These are phyloP conservation scores for Spodoptera littoralis DNA, from an alignment of 2,888 invertebrate species.

Conservation along the genomic window DNA sequence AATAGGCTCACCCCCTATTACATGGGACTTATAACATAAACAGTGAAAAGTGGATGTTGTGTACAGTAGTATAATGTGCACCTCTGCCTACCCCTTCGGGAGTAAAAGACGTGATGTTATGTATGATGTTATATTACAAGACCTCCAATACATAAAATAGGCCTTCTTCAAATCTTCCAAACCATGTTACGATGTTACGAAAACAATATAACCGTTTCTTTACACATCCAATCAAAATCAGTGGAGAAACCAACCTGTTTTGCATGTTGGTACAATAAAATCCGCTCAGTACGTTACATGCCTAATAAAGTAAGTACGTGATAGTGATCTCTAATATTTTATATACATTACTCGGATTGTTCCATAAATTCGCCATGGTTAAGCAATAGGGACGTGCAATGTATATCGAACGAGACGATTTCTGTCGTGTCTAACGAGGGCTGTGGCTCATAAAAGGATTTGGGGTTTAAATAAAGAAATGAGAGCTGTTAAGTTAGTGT, in stretches of 20 bases:
- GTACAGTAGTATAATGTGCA: too few relatives aligned
- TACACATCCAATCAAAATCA: slow-evolving; percentile 34
- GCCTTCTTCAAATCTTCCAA: too few relatives aligned
- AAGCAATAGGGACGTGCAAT: slow-evolving; percentile 53
- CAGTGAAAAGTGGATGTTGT: too few relatives aligned
- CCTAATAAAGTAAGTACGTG: slow-evolving; percentile 54
- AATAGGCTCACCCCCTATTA: too few relatives aligned
- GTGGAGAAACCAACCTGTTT: slow-evolving; percentile 42
- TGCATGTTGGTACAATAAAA: slow-evolving; percentile 55
- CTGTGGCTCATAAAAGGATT: slow-evolving; percentile 22
- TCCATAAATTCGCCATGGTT: slow-evolving; percentile 54
- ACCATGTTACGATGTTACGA: too few relatives aligned
- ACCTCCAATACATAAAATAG: too few relatives aligned
- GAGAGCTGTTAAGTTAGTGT: background rate
- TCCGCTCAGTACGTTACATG: slow-evolving; percentile 47
- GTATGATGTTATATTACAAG: too few relatives aligned
- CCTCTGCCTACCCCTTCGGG: too few relatives aligned
- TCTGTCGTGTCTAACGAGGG: slow-evolving; percentile 25
- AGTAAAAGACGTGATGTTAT: too few relatives aligned
- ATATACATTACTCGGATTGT: slow-evolving; percentile 58
- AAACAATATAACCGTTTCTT: slow-evolving; percentile 21
- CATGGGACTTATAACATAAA: too few relatives aligned
- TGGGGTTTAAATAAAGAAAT: background rate
- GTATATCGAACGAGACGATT: slow-evolving; percentile 36
- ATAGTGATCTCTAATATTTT: slow-evolving; percentile 57